Percentiles rank a stretch among this genome's conserved stretches.
Evolutionary conservation across 1,140 invertebrate genomes (phyloP).

Genomic region (Scaptomyza hsui): DNA sequence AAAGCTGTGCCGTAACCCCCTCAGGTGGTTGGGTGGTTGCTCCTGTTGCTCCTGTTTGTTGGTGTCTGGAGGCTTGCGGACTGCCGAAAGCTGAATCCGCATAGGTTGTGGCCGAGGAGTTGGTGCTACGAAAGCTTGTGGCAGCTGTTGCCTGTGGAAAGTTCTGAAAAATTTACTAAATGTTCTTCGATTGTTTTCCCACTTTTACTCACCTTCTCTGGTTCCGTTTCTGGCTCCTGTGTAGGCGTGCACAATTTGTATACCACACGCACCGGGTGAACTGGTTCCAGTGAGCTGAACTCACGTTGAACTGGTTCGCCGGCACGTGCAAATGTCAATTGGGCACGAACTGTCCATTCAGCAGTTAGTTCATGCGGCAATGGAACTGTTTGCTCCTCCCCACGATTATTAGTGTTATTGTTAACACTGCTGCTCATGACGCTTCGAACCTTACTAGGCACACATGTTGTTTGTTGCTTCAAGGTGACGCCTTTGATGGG

Average conservation of each 20-base stretch:
- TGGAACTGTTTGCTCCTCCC: slow-evolving; percentile 36
- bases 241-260: slow-evolving; percentile 68
- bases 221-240: slow-evolving; percentile 47
- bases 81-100: slow-evolving; percentile 80
- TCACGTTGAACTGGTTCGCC: slow-evolving; percentile 69
- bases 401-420: neutral
- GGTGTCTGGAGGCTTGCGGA: slow-evolving; percentile 62
- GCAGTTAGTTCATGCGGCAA: slow-evolving; percentile 79
- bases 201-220: slow-evolving; percentile 53
- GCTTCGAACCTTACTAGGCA: slow-evolving; percentile 7
- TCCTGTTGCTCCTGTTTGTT: neutral
- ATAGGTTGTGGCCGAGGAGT: slow-evolving; percentile 67
- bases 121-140: slow-evolving; percentile 79
- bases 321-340: slow-evolving; percentile 75
- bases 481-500: slow-evolving; percentile 13
- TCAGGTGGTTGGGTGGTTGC: neutral
- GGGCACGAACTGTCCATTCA: slow-evolving; percentile 83
- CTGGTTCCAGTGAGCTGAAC: slow-evolving; percentile 55
- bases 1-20: slow-evolving; percentile 55
- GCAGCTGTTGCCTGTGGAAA: slow-evolving; percentile 31
- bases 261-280: slow-evolving; percentile 76
- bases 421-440: slow-evolving; percentile 8
- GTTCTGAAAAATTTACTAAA: neutral
- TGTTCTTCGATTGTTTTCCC: neutral
- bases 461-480: slow-evolving; percentile 28